Evolutionary conservation across 23 tunicate species (phyloP).

Genomic region (Botrylloides violaceus): DNA sequence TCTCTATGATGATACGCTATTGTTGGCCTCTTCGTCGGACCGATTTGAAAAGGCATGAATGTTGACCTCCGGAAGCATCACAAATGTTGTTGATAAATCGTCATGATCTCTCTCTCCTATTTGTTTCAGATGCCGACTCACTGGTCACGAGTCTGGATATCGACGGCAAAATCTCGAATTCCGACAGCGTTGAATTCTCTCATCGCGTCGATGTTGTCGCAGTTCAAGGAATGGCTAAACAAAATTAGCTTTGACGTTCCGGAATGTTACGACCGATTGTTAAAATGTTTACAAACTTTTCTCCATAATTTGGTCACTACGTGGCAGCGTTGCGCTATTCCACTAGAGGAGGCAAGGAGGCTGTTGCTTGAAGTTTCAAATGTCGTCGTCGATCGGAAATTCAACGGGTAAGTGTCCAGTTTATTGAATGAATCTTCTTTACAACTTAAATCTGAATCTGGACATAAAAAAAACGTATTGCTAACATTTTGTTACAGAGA

Average conservation of each 20-base stretch:
- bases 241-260: neutral
- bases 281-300: neutral
- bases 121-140: conserved; percentile 54
- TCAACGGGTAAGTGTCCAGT: neutral
- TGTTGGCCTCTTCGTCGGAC: no score
- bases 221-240: conserved; percentile 36
- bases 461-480: no score
- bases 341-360: neutral
- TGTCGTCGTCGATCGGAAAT: neutral
- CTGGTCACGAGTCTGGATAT: conserved; percentile 47
- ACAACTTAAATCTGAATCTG: no score
- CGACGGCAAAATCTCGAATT: conserved; percentile 19
- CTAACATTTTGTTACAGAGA: no score
- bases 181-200: conserved; percentile 1
- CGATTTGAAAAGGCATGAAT: no score
- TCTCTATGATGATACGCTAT: no score
- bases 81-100: no score
- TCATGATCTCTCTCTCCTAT: no score
- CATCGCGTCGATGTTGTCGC: conserved; percentile 39
- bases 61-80: no score
- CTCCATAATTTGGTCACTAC: neutral
- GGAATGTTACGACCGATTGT: neutral
- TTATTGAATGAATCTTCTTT: neutral
- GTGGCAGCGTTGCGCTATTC: conserved; percentile 1
- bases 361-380: conserved; percentile 5